Conservation (phyloP, 1,140 invertebrate species). For the Pogonomyrmex barbatus region DNA sequence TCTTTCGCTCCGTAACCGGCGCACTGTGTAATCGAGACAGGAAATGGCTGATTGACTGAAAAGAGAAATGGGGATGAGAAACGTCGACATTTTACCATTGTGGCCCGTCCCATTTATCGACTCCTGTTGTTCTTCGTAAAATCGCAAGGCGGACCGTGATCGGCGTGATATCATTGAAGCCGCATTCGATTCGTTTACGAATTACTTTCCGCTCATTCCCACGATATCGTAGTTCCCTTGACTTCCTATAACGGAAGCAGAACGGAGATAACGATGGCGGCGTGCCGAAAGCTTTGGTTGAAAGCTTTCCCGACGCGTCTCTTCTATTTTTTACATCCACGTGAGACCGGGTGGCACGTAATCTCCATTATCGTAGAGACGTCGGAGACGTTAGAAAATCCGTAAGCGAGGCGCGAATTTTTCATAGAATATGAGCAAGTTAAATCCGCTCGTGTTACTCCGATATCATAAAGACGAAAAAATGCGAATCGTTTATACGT, state of each 20-base stretch:
- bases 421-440: slow-evolving; percentile 28
- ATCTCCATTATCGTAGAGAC: slow-evolving; percentile 55
- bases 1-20: neutral
- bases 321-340: slow-evolving; percentile 55
- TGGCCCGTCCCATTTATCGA: neutral
- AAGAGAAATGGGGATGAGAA: neutral
- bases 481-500: slow-evolving; percentile 15
- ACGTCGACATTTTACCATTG: neutral
- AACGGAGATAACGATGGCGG: neutral
- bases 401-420: slow-evolving; percentile 42
- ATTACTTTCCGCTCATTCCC: neutral
- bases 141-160: neutral
- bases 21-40: slow-evolving; percentile 21
- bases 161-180: neutral
- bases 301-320: slow-evolving; percentile 42
- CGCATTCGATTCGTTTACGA: neutral
- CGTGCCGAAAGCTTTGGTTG: neutral
- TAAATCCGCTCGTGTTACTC: slow-evolving; percentile 38
- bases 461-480: slow-evolving; percentile 38
- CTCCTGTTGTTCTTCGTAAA: neutral
- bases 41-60: neutral
- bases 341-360: slow-evolving; percentile 40
- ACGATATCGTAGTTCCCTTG: neutral
- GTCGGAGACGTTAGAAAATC: slow-evolving; percentile 45
- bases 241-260: neutral